A percentile compares a stretch with the other conserved stretches of the same genome.
phyloP scores from a whole-genome alignment of 2,888 invertebrate genomes.

The Macropis europaea region DNA sequence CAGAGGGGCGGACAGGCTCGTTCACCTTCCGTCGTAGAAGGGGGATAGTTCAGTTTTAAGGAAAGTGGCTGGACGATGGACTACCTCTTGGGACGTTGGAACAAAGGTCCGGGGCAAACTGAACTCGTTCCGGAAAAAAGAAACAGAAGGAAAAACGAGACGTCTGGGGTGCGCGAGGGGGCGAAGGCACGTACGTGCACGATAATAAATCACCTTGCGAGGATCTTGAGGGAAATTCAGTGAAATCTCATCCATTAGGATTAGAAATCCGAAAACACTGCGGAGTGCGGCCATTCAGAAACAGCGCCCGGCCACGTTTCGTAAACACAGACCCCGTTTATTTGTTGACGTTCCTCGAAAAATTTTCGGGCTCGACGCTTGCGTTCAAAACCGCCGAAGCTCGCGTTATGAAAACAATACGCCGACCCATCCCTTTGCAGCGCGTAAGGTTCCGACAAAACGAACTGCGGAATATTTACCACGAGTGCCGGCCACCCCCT shows the following conservation, averaged over 20 bases:
- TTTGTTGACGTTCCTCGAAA: conserved; percentile 37
- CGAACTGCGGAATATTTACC: conserved; percentile 68
- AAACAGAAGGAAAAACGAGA: conserved; percentile 28
- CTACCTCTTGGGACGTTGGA: conserved; percentile 66
- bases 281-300: conserved; percentile 29
- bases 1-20: conserved; percentile 62
- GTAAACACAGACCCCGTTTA: conserved; percentile 42
- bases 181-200: conserved; percentile 25
- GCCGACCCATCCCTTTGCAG: conserved; percentile 24
- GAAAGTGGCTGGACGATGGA: conserved; percentile 58
- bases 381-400: conserved; percentile 22
- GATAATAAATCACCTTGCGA: conserved; percentile 67
- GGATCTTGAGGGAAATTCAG: conserved; percentile 61
- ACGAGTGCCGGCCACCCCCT: conserved; percentile 15
- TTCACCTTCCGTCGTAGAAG: conserved; percentile 53
- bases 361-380: conserved; percentile 48
- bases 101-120: conserved; percentile 63
- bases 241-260: conserved; percentile 72
- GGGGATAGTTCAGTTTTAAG: conserved; percentile 60
- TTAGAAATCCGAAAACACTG: conserved; percentile 53
- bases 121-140: conserved; percentile 49
- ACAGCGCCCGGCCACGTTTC: conserved; percentile 45
- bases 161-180: conserved; percentile 29
- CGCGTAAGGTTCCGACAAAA: conserved; percentile 40
- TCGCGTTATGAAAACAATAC: conserved; percentile 63